Base-by-base conservation (phyloP, 1,140 invertebrate species). In the Eufriesea mexicana region DNA sequence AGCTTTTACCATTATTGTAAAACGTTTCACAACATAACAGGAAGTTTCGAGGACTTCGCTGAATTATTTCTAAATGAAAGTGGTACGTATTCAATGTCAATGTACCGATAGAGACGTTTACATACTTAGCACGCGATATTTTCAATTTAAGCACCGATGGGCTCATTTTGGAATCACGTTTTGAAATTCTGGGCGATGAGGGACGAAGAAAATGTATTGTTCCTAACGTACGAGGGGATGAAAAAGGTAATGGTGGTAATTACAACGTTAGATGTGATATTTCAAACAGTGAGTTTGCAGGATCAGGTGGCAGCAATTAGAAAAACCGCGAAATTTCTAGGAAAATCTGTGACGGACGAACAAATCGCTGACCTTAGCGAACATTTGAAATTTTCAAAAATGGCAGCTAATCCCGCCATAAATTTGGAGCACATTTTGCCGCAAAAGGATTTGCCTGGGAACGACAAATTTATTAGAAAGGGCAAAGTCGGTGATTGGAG, bases 1-100 rank as follows among this genome's bases (percentile, higher is more conserved):
- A 99, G 98, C 0, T 98, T 97, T 91, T 99, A 97, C 91, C 96
- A 99, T 92, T 98, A 98, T 90, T 96, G 96, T 86, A 95, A 94
- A 86, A 87, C 96, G n/a, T 95, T 98, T 23, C 96, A 97, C 84
- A 95, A 96, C 14, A 92, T 97, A 0, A 96, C 96, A 78, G 96
- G 96, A 0, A 95, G 95, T 2, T 97, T 98, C 88, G 96, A 97
- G n/a, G 96, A 97, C 16, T 98, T 98, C 91, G 96, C 96, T 59
- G 96, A 98, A 66, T 91, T 97, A 5, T 98, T 98, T 91, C 89
- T 98, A 35, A 94, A 95, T 62, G 97, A 96, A 49, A 95, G 95
- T 93, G 92, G 95, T 95, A 93, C 83, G 73, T 71, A 70, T 35
- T 12, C 10, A 20, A 42, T 35, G 25, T 20, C 5, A n/a, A 35